These are phyloP conservation scores for Pteronura brasiliensis DNA, from an alignment of 2,113 vertebrate species.

Conservation along the genomic window DNA sequence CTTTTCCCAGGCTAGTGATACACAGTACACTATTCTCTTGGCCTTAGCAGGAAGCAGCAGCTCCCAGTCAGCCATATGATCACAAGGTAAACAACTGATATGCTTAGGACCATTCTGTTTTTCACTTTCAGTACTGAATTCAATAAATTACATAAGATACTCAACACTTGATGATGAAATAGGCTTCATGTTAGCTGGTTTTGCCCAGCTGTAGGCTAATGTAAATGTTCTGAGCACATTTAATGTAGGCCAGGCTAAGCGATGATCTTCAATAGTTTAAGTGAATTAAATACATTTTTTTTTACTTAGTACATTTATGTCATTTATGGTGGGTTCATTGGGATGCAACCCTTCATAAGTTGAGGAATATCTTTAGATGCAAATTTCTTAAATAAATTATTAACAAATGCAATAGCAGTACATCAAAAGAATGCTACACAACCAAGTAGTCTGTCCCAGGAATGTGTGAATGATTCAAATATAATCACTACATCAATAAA, in stretches of 20 bases:
- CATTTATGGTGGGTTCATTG: not conserved
- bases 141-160: not conserved
- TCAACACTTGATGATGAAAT: not conserved
- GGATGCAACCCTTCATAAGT: not conserved
- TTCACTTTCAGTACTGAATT: not conserved
- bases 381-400: conserved; percentile 22
- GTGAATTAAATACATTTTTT: not conserved
- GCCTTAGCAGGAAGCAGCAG: not conserved
- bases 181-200: not conserved
- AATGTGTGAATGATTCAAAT: not conserved
- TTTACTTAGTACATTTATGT: not conserved
- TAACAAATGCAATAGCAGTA: not conserved
- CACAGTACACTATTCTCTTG: not conserved
- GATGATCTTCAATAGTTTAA: not conserved
- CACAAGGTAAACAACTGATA: not conserved
- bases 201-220: not conserved
- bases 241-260: not conserved
- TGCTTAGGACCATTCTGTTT: not conserved
- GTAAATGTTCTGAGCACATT: not conserved
- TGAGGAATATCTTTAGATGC: not conserved
- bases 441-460: not conserved
- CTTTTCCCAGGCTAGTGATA: not conserved
- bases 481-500: not conserved
- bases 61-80: not conserved
- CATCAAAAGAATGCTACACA: not conserved